Conservation (phyloP, 1,140 invertebrate genomes). For the Helicorthomorpha holstii region DNA sequence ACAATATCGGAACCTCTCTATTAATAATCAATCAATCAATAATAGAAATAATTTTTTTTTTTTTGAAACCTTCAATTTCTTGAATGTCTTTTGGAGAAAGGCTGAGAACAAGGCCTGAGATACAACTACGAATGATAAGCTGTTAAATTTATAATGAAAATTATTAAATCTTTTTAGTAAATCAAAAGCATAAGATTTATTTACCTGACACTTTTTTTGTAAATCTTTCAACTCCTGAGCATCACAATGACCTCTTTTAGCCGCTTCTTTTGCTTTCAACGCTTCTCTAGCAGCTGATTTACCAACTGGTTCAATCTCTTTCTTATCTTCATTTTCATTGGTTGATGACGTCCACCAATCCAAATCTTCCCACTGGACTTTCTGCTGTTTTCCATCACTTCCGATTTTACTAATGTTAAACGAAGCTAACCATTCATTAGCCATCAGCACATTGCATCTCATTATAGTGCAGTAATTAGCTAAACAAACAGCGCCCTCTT, state of each 20-base stretch:
- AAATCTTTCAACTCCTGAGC: neutral
- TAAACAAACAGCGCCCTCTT: conserved; percentile 72
- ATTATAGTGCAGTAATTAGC: conserved; percentile 90
- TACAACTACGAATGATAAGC: conserved; percentile 49
- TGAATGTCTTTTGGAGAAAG: conserved; percentile 63
- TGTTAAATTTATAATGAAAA: conserved; percentile 17
- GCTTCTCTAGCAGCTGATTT: neutral
- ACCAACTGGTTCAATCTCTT: neutral
- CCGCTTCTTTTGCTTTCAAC: neutral
- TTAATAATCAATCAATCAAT: neutral
- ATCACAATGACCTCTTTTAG: neutral
- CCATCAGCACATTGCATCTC: conserved; percentile 63
- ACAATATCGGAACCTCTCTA: neutral
- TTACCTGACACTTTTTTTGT: conserved; percentile 1
- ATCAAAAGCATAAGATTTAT: neutral
- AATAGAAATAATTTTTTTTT: neutral
- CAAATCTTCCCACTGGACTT: too few relatives aligned
- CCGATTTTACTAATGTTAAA: neutral
- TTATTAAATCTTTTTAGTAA: neutral
- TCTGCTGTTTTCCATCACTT: neutral
- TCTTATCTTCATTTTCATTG: neutral
- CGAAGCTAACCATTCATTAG: conserved; percentile 1
- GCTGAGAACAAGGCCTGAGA: conserved; percentile 54
- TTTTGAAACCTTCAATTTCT: conserved; percentile 54
- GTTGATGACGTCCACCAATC: too few relatives aligned